These are phyloP conservation scores for Syngnathus rostellatus DNA, from an alignment of 2,797 vertebrate genomes.

Conservation along the genomic window DNA sequence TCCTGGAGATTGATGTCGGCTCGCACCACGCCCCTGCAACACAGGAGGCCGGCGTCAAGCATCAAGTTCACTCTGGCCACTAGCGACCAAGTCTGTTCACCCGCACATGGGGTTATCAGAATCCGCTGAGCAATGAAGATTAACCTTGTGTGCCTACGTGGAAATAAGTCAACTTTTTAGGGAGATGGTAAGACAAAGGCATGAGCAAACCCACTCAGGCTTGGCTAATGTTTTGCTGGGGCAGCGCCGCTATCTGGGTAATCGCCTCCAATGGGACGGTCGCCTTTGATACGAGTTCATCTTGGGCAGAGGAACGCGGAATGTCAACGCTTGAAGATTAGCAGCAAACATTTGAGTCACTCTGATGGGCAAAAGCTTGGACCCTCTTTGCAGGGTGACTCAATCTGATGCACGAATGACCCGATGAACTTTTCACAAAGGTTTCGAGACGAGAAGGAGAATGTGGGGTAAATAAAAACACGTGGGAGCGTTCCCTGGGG, in stretches of 20 bases:
- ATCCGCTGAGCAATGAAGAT: too few relatives aligned
- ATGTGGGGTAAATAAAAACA: neutral
- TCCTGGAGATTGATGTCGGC: constrained; percentile 94
- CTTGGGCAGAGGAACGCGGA: neutral
- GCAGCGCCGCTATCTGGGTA: constrained; percentile 12
- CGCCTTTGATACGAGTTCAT: neutral
- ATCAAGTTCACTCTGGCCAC: too few relatives aligned
- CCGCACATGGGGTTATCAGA: too few relatives aligned
- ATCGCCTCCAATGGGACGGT: constrained; percentile 19
- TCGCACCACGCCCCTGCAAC: constrained; percentile 82
- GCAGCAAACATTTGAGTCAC: neutral
- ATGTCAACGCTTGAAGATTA: neutral
- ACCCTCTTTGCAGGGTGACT: neutral
- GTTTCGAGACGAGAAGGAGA: neutral
- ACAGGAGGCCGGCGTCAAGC: constrained; percentile 1
- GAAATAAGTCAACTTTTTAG: too few relatives aligned
- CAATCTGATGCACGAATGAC: neutral
- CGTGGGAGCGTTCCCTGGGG: constrained; percentile 16
- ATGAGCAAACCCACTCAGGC: constrained; percentile 1
- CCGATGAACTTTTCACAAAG: neutral
- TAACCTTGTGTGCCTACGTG: too few relatives aligned
- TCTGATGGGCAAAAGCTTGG: neutral
- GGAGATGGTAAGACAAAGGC: too few relatives aligned
- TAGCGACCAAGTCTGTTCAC: neutral
- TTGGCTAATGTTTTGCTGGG: constrained; percentile 22